phyloP scores from a whole-genome alignment of 1,140 invertebrate genomes.

The Bicyclus anynana region DNA sequence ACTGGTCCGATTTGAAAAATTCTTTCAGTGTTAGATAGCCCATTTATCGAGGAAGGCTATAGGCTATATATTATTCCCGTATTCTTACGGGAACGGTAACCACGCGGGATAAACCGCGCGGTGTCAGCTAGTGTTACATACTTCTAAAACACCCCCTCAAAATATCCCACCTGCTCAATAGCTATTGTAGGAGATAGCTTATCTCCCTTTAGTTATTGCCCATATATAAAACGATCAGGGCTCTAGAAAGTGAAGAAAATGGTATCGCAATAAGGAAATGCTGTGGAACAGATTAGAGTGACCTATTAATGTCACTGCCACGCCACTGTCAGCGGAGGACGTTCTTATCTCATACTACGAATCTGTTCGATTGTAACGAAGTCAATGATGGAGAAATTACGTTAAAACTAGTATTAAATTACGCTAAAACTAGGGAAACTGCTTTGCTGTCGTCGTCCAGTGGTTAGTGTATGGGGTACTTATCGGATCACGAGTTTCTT shows the following conservation, averaged over 20 bases:
- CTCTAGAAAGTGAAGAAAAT: conserved; percentile 34
- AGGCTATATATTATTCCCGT: no score
- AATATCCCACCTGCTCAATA: not conserved
- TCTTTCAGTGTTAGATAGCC: no score
- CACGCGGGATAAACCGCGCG: no score
- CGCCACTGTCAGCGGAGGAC: not conserved
- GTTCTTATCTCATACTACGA: not conserved
- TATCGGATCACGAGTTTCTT: no score
- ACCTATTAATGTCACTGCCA: conserved; percentile 21
- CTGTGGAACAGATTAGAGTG: conserved; percentile 18
- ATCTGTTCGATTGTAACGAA: not conserved
- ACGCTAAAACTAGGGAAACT: no score
- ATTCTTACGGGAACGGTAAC: no score
- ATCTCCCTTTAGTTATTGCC: conserved; percentile 45
- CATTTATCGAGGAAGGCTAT: no score
- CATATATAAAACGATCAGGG: conserved; percentile 35
- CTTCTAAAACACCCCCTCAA: no score
- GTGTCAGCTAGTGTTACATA: no score
- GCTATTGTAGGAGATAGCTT: conserved; percentile 43
- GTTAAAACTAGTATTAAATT: not conserved
- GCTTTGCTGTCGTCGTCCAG: no score
- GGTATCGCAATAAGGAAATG: conserved; percentile 26
- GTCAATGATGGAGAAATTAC: not conserved
- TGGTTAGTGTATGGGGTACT: no score
- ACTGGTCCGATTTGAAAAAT: no score